phyloP scores from a whole-genome alignment of 2,797 vertebrate genomes.

The Pitangus sulphuratus region DNA sequence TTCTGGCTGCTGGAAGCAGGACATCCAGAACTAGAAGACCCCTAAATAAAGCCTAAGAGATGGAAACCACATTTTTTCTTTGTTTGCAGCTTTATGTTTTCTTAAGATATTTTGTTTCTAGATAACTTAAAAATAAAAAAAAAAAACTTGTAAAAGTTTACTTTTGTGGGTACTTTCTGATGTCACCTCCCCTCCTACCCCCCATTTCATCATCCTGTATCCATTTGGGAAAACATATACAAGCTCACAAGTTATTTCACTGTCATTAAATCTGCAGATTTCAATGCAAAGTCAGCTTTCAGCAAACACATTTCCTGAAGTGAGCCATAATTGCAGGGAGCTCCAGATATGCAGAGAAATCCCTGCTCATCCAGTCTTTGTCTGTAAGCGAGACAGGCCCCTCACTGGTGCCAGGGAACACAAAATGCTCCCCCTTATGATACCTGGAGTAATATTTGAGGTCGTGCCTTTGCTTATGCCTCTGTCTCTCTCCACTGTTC shows the following conservation, averaged over 20 bases:
- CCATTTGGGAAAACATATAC: neutral
- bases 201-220: neutral
- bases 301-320: neutral
- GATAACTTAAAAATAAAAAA: neutral
- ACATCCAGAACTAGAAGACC: neutral
- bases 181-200: neutral
- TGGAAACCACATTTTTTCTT: neutral
- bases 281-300: neutral
- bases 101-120: neutral
- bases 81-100: neutral
- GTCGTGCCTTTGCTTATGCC: neutral
- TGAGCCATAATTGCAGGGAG: neutral
- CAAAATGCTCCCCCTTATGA: neutral
- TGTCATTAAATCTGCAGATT: neutral
- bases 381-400: neutral
- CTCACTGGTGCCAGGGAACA: neutral
- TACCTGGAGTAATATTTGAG: constrained; percentile 2
- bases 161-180: neutral
- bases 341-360: neutral
- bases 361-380: neutral
- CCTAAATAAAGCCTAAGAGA: neutral
- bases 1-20: neutral
- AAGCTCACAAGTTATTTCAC: neutral
- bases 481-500: neutral
- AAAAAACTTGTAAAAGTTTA: neutral